A percentile compares a stretch with the other conserved stretches of the same genome.
phyloP scores from a whole-genome alignment of 1,140 invertebrate genomes.

The Apis florea region DNA sequence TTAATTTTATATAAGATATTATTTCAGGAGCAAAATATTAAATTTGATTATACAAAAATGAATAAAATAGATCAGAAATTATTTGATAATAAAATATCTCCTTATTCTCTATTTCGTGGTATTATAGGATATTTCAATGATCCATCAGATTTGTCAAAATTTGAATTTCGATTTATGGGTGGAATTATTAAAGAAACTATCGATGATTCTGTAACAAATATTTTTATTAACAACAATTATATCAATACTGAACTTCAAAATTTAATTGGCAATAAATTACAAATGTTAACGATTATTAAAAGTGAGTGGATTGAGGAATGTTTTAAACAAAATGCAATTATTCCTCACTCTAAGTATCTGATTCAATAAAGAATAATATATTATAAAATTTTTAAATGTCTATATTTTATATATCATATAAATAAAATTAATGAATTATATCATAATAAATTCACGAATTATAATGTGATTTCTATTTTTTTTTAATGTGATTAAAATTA shows the following conservation, averaged over 20 bases:
- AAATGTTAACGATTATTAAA: conserved; percentile 55
- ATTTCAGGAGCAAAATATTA: conserved; percentile 51
- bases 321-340: conserved; percentile 57
- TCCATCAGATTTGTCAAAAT: conserved; percentile 62
- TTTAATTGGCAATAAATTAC: neutral
- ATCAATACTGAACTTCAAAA: neutral
- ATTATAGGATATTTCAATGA: conserved; percentile 72
- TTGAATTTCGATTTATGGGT: conserved; percentile 75
- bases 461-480: neutral
- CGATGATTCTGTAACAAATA: conserved; percentile 67
- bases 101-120: conserved; percentile 72
- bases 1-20: conserved; percentile 27
- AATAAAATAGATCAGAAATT: conserved; percentile 70
- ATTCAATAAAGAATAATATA: conserved; percentile 41
- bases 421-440: neutral
- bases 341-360: conserved; percentile 60
- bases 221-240: conserved; percentile 65
- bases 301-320: conserved; percentile 74
- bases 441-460: neutral
- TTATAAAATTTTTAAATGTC: neutral
- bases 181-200: conserved; percentile 72
- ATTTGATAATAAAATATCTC: conserved; percentile 70
- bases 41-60: conserved; percentile 37
- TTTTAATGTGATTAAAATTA: neutral
- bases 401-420: neutral